Conservation (phyloP, 2,797 vertebrate genomes). For the Chelon auratus region DNA sequence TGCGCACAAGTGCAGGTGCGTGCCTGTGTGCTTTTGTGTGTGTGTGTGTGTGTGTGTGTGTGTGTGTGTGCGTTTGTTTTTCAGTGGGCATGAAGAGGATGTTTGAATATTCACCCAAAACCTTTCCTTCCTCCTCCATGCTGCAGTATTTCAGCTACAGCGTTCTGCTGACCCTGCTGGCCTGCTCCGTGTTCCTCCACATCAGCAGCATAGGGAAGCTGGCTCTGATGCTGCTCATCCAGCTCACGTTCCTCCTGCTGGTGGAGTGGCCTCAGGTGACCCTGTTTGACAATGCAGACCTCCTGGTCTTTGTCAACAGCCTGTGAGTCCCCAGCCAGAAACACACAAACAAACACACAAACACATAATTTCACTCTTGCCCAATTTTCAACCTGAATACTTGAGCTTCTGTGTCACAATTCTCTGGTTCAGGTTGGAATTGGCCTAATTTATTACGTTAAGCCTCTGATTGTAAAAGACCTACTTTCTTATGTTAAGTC, state of each 20-base stretch:
- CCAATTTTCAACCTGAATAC: constrained; percentile 20
- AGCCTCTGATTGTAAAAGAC: constrained; percentile 34
- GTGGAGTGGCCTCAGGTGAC: constrained; percentile 91
- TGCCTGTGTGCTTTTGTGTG: background rate
- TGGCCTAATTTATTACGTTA: constrained; percentile 44
- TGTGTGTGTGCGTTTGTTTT: background rate
- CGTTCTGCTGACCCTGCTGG: constrained; percentile 94
- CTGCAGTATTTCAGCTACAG: constrained; percentile 94
- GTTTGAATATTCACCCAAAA: constrained; percentile 38
- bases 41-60: background rate
- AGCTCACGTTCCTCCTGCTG: constrained; percentile 90
- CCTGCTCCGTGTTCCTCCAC: constrained; percentile 97
- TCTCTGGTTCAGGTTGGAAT: constrained; percentile 17
- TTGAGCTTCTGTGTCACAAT: constrained; percentile 25
- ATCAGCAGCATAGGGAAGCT: constrained; percentile 98
- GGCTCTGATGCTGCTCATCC: constrained; percentile 91
- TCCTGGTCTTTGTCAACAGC: constrained; percentile 89
- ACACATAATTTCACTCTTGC: constrained; percentile 11
- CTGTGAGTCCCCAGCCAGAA: constrained; percentile 86
- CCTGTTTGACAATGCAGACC: constrained; percentile 94
- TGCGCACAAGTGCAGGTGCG: background rate
- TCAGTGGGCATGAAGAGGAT: constrained; percentile 10
- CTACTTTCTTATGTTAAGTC: constrained; percentile 39
- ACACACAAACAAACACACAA: background rate
- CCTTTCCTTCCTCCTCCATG: constrained; percentile 21